phyloP scores from a whole-genome alignment of 2,113 vertebrate species.

The Crotalus helleri region DNA sequence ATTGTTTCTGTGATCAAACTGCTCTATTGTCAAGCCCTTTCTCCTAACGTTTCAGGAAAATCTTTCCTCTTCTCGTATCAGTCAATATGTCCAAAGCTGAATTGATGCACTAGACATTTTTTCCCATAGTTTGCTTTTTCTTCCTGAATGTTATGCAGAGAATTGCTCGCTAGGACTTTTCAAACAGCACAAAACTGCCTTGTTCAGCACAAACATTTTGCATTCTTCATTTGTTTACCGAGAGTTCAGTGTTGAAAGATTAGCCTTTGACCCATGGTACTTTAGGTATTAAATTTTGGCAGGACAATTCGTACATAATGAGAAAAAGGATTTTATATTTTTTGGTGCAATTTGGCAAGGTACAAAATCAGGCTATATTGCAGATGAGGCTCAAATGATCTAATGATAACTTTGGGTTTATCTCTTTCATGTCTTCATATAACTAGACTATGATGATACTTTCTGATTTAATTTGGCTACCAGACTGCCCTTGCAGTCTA shows the following conservation, averaged over 20 bases:
- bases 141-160: not conserved
- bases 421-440: not conserved
- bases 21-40: not conserved
- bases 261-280: not conserved
- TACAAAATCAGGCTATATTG: not conserved
- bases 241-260: not conserved
- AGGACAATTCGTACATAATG: not conserved
- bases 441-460: not conserved
- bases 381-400: not conserved
- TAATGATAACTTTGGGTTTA: not conserved
- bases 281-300: not conserved
- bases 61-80: not conserved
- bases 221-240: not conserved
- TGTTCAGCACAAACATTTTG: not conserved
- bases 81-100: not conserved
- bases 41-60: not conserved
- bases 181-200: not conserved
- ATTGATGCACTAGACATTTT: not conserved
- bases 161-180: not conserved
- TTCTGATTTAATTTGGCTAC: not conserved
- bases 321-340: no score
- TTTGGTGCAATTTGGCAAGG: not conserved
- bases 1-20: not conserved
- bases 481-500: not conserved
- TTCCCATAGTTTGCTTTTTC: not conserved